Evolutionary conservation across 2,797 vertebrate genomes (phyloP).

Genomic region (Aphelocoma californica): DNA sequence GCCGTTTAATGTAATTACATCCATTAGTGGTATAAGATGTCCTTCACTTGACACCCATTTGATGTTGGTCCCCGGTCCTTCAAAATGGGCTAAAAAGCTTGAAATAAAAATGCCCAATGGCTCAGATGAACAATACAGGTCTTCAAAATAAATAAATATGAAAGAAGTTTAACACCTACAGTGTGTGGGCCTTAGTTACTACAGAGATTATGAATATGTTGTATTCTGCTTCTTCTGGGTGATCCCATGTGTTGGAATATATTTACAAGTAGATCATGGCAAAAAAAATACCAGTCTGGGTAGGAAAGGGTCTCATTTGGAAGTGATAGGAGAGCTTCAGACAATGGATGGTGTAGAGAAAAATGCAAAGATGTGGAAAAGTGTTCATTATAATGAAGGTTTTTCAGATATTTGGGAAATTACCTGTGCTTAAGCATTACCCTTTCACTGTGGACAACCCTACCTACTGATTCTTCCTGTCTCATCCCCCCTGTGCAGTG

Average conservation of each 20-base stretch:
- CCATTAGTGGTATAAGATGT: background rate
- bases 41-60: background rate
- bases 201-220: background rate
- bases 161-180: background rate
- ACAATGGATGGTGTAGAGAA: background rate
- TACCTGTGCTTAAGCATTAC: background rate
- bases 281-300: background rate
- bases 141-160: background rate
- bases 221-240: background rate
- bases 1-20: background rate
- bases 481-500: background rate
- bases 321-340: background rate
- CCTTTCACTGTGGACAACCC: background rate
- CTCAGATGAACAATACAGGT: background rate
- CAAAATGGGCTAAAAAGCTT: background rate
- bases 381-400: background rate
- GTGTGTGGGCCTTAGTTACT: background rate
- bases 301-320: background rate
- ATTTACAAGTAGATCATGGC: background rate
- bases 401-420: background rate
- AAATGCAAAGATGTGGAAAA: background rate
- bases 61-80: background rate
- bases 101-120: background rate
- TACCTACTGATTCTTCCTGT: background rate
- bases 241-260: background rate